A percentile compares a stretch with the other conserved stretches of the same genome.
Evolutionary conservation across 2,888 invertebrate genomes (phyloP).

Genomic region (Calameuta pallipes): DNA sequence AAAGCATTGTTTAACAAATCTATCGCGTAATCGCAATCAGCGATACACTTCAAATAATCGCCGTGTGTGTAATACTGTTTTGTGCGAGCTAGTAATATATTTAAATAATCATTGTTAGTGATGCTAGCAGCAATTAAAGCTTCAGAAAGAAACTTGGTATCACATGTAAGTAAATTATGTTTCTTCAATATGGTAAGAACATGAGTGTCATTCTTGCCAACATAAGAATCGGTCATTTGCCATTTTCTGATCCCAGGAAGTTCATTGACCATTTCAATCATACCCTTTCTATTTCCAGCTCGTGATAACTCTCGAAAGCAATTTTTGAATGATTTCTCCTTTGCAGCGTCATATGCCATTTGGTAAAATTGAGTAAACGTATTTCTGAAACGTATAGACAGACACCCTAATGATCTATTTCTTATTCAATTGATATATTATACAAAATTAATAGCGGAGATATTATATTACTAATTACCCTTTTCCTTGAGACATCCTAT

Average conservation of each 20-base stretch:
- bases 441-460: background rate
- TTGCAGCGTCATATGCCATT: slow-evolving; percentile 7
- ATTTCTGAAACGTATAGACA: slow-evolving; percentile 8
- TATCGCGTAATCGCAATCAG: slow-evolving; percentile 48
- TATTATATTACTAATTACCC: slow-evolving; percentile 5
- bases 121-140: slow-evolving; percentile 49
- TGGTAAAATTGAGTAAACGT: slow-evolving; percentile 19
- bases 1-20: slow-evolving; percentile 30
- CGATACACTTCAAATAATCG: slow-evolving; percentile 41
- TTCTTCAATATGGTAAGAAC: background rate
- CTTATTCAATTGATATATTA: background rate
- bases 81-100: slow-evolving; percentile 46
- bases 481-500: slow-evolving; percentile 7
- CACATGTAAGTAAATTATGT: background rate
- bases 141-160: slow-evolving; percentile 33
- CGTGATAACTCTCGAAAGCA: slow-evolving; percentile 36
- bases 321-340: slow-evolving; percentile 26
- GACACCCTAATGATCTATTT: background rate
- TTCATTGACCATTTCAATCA: slow-evolving; percentile 47
- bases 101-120: slow-evolving; percentile 34
- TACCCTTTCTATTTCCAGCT: slow-evolving; percentile 42
- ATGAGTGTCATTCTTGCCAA: slow-evolving; percentile 31
- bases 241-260: slow-evolving; percentile 24
- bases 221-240: slow-evolving; percentile 36
- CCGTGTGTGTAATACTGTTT: slow-evolving; percentile 37